Conservation (phyloP, 1,140 invertebrate species). For the Plutomurus gul region DNA sequence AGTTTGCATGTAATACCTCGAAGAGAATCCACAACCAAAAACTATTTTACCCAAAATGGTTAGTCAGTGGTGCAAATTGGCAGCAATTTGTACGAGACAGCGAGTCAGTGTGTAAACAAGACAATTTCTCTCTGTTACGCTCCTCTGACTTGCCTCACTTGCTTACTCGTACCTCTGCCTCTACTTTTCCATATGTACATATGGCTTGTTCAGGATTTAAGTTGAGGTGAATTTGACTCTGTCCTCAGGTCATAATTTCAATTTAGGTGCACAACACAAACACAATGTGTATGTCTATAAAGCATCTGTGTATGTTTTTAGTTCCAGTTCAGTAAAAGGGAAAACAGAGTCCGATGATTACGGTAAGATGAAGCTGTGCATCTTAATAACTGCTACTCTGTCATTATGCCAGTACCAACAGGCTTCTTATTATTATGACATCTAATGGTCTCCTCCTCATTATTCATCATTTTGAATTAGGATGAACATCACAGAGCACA, state of each 20-base stretch:
- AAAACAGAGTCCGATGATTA: background rate
- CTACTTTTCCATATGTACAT: background rate
- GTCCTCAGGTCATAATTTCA: background rate
- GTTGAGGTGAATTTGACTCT: background rate
- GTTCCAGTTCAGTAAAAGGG: background rate
- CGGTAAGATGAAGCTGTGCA: background rate
- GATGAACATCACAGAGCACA: too few species aligned
- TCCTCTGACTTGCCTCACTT: background rate
- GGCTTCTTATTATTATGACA: background rate
- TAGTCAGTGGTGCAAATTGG: constrained; percentile 2
- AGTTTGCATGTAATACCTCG: background rate
- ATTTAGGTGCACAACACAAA: too few species aligned
- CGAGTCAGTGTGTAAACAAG: constrained; percentile 10
- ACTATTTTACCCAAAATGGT: constrained; percentile 13
- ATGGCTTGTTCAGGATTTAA: background rate
- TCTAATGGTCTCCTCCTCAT: background rate
- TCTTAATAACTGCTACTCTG: background rate
- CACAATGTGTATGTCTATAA: too few species aligned
- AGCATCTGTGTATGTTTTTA: too few species aligned
- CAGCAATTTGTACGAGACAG: constrained; percentile 17
- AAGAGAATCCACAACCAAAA: background rate
- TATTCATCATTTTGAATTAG: background rate
- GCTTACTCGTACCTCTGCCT: background rate
- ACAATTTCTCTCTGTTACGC: background rate
- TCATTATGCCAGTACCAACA: background rate